Conservation (phyloP, 1,140 invertebrate species). For the Drosophila sucinea region DNA sequence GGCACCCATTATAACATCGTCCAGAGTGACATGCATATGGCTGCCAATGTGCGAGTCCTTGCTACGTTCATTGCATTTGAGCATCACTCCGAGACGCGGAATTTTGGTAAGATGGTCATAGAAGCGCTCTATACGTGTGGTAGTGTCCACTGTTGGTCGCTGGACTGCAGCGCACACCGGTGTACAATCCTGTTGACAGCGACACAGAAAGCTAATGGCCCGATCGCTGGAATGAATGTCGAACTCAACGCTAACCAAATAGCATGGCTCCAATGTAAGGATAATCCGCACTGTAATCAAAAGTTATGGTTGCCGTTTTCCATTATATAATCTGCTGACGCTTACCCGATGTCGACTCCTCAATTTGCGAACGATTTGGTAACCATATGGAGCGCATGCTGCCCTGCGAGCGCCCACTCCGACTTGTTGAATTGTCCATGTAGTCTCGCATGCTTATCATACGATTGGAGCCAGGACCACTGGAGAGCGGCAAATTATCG, state of each 20-base stretch:
- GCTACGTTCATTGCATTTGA: slow-evolving; percentile 43
- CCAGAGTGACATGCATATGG: slow-evolving; percentile 38
- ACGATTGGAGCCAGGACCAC: slow-evolving; percentile 16
- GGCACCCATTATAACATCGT: slow-evolving; percentile 53
- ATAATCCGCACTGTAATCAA: slow-evolving; percentile 51
- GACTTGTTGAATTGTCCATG: slow-evolving; percentile 5
- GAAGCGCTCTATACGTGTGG: slow-evolving; percentile 52
- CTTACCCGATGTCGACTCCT: slow-evolving; percentile 60
- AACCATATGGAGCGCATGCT: slow-evolving; percentile 59
- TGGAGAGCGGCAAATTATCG: slow-evolving; percentile 71
- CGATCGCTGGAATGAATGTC: slow-evolving; percentile 39
- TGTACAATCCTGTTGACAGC: slow-evolving; percentile 12
- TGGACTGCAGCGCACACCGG: slow-evolving; percentile 32
- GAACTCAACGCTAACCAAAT: slow-evolving; percentile 60
- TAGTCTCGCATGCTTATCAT: slow-evolving; percentile 26
- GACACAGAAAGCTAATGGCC: slow-evolving; percentile 57
- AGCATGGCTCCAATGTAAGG: slow-evolving; percentile 65
- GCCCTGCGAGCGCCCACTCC: not conserved
- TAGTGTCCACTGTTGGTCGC: not conserved
- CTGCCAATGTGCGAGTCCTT: slow-evolving; percentile 23
- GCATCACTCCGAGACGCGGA: slow-evolving; percentile 51
- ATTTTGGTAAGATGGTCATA: slow-evolving; percentile 57
- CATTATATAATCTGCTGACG: no score
- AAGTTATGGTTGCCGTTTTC: not conserved
- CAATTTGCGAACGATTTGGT: slow-evolving; percentile 42